Base-by-base conservation (phyloP, 1,140 invertebrate genomes). In the Bradynema listronoti region DNA sequence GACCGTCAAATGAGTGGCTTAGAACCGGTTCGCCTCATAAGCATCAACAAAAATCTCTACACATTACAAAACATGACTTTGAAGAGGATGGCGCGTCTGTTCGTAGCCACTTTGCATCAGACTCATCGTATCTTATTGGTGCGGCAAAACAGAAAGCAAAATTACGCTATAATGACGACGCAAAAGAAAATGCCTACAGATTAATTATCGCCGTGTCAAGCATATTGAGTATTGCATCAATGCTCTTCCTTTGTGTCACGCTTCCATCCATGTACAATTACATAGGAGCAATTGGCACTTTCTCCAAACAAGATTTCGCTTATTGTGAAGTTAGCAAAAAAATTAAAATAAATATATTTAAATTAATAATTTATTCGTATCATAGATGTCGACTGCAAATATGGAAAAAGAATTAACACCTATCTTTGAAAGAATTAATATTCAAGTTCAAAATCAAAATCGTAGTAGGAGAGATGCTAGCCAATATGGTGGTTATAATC, bases 251-350 rank as follows among this genome's bases (percentile, higher is more conserved):
- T 27, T 72, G 71, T 56, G 45, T 72, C 32, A 46, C 74, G 14
- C 65, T 78, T 14, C 74, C 74, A 7, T 65, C 75, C 4, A 56
- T 77, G 62, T 77, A 77, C 59, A 71, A 64, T 52, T 69, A 70
- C 58, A 73, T 78, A 29, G 55, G 70, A 39, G 75, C 54, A 29
- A 72, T 77, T 41, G 58, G 53, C 36, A 49, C 57, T 22, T 77
- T 78, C 49, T 53, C 60, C 1, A 47, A 53, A 45, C 58, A 69
- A 45, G 74, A 77, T 49, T 78, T 77, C 33, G 51, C 60, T 5
- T 77, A 68, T 51, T 77, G 74, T 49, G 66, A 78, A 58, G 73
- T 78, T 54, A 32, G 11, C 22, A 57, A 57, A 32, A 25, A n/a
- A n/a, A n/a, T n/a, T n/a, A n/a, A n/a, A n/a, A n/a, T n/a, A n/a